Percentiles rank a stretch among this genome's conserved stretches.
Conservation (phyloP, 2,888 invertebrate genomes). For the Synanthedon vespiformis region DNA sequence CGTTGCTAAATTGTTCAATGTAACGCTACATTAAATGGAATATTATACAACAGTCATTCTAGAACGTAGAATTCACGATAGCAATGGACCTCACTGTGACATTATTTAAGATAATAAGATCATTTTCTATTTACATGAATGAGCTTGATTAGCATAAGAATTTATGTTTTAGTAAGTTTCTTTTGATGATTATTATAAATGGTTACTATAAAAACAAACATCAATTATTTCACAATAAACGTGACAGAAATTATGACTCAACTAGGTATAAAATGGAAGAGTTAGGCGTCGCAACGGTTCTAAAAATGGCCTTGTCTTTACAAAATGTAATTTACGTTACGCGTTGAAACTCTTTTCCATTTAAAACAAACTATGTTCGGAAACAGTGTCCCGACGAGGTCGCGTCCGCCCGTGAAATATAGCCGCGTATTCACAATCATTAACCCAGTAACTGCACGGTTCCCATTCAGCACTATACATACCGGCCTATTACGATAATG, state of each 20-base stretch:
- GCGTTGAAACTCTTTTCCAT: neutral
- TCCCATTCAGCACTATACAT: conserved; percentile 21
- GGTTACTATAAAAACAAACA: no score
- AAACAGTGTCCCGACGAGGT: conserved; percentile 2
- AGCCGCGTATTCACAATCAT: conserved; percentile 25
- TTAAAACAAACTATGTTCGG: conserved; percentile 14
- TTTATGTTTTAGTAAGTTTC: no score
- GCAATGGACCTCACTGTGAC: no score
- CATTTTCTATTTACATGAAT: no score
- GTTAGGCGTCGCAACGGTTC: no score
- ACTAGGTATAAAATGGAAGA: no score
- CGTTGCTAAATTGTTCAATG: neutral
- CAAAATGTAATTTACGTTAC: neutral
- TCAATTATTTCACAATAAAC: no score
- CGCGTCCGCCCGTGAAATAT: conserved; percentile 3
- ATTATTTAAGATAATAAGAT: no score
- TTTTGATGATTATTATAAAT: no score
- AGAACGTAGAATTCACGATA: no score
- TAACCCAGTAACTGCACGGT: conserved; percentile 33
- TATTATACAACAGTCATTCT: neutral
- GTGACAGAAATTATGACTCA: no score
- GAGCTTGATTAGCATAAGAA: no score
- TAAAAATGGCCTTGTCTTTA: neutral
- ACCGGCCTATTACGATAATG: conserved; percentile 47
- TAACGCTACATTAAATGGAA: neutral